Evolutionary conservation across 2,113 vertebrate genomes (phyloP), one percentile per base, ranked within the genome.

Genomic region (Ammodytes dubius): DNA sequence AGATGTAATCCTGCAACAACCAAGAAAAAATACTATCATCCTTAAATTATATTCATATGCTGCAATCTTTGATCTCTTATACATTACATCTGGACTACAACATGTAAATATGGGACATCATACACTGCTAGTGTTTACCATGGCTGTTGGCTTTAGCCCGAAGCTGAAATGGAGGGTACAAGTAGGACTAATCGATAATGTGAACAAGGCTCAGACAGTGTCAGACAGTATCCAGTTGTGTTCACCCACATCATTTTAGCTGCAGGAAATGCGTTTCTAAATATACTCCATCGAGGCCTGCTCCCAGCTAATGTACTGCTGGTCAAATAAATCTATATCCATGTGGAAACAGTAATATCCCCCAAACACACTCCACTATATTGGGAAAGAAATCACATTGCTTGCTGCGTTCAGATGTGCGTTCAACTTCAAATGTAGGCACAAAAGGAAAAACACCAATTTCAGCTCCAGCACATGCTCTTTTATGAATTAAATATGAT

Each of bases 301-400:
- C 77, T 83, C 57, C 56, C 49, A 85, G 82, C 81, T 83, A 89
- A 89, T 92, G 88, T 80, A 79, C 75, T 84, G 77, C 73, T 50
- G 83, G 90, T 91, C 91, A 92, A 49, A 92, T 90, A 88, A 93
- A 93, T 93, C 89, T 77, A 92, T 92, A 89, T 81, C 85, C 66
- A 73, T 88, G 81, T 89, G 82, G 86, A 93, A 91, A 91, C 79
- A 81, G 64, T 83, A 75, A 86, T 79, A 88, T 82, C 56, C 37
- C 43, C 77, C 83, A 82, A 88, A 85, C 84, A 52, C 52, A 66
- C 19, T 27, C 27, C 19, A 35, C 42, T 61, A 78, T 39, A 70
- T 61, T 61, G 58, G 57, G 57, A 56, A 60, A 65, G 3, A 74
- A 79, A 74, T 75, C 63, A 39, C 39, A 67, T 65, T 19, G 9